Conservation (phyloP, 2,113 vertebrate species). For the Neotoma lepida region DNA sequence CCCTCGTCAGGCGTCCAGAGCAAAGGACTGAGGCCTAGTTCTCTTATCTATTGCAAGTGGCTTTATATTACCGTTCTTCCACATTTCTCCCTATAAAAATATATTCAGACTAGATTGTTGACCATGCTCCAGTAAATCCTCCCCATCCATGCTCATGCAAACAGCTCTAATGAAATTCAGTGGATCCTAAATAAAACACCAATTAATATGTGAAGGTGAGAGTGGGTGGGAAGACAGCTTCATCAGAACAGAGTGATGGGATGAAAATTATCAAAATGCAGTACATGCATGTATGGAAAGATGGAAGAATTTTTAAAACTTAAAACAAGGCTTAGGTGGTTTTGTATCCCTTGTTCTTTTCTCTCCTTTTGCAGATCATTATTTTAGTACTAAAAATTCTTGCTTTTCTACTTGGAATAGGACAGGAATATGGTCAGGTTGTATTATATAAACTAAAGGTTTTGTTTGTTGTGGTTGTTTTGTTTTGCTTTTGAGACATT, state of each 20-base stretch:
- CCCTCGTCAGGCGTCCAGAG: neutral
- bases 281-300: neutral
- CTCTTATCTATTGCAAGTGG: slow-evolving; percentile 6
- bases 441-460: neutral
- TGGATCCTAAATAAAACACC: no score
- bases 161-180: no score
- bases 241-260: neutral
- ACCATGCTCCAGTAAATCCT: neutral
- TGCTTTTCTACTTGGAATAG: slow-evolving; percentile 25
- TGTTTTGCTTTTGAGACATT: neutral
- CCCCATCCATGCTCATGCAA: neutral
- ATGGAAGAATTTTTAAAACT: neutral
- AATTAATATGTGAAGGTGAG: no score
- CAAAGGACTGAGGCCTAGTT: neutral
- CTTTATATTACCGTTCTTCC: neutral
- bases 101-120: neutral
- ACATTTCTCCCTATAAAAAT: slow-evolving; percentile 38
- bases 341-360: neutral
- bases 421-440: neutral
- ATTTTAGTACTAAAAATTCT: neutral
- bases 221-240: neutral
- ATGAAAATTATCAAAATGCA: neutral
- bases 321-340: neutral
- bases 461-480: neutral
- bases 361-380: neutral